Evolutionary conservation across 2,888 invertebrate species (phyloP), one percentile per base, ranked within the genome.

Genomic region (Antitype chi): DNA sequence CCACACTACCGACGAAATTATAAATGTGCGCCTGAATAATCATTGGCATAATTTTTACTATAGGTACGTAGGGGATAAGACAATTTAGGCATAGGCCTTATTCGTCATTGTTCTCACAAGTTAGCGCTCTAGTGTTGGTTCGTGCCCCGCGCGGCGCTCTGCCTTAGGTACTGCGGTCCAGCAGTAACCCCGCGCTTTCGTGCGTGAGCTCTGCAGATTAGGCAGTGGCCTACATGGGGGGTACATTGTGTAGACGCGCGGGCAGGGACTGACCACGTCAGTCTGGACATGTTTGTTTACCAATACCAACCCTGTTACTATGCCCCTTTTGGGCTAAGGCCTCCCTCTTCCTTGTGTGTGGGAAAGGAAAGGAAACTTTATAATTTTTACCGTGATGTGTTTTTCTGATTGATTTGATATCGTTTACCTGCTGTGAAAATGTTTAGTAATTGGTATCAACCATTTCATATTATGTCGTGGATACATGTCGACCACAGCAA

Each of bases 21-120:
- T 25, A 49, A 6, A 73, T 49, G 73, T 2, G 11, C 15, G 2
- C 59, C 17, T 38, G 25, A 74, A 49, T 49, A 74, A 49, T 49
- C 20, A 38, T 49, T n/a, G 9, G n/a, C 17, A 32, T 9, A 38
- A n/a, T 72, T n/a, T 55, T 57, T 57, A 47, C 13, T 17, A 32
- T 57, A 28, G 13, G n/a, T n/a, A 23, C 32, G n/a, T 8, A 70
- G 20, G 38, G 5, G 17, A 70, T 47, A 52, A 25, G 15, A 25
- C 23, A 70, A 15, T n/a, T n/a, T 9, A 52, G 25, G 47, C 17
- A 70, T 52, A 52, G 15, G 8, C 23, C 25, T 70, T 47, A 57
- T 72, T 47, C 20, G 9, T 32, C n/a, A 47, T 32, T 72, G 55
- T 72, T 32, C 73, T 73, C 55, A 47, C 28, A 23, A 47, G n/a